A percentile compares a stretch with the other conserved stretches of the same genome.
phyloP scores from a whole-genome alignment of 2,113 vertebrate species.

The Todiramphus chloris region DNA sequence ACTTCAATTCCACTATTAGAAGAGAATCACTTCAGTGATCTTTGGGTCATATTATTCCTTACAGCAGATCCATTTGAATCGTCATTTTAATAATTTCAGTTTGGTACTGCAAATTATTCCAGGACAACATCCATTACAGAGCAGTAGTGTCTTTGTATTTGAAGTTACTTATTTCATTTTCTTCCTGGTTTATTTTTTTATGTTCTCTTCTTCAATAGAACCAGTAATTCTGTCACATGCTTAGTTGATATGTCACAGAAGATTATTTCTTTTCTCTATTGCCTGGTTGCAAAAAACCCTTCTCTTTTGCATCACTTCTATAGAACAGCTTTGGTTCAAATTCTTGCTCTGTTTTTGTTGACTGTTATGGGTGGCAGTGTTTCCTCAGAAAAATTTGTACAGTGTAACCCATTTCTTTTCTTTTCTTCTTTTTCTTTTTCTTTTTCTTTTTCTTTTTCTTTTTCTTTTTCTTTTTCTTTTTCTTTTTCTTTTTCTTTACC shows the following conservation, averaged over 20 bases:
- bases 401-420: not conserved
- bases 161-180: not conserved
- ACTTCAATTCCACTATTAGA: not conserved
- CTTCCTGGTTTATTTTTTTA: not conserved
- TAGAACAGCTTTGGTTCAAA: not conserved
- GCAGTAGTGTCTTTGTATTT: not conserved
- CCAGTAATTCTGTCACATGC: not conserved
- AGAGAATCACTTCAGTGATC: not conserved
- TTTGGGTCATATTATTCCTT: not conserved
- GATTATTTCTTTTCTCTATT: not conserved
- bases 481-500: not conserved
- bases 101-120: not conserved
- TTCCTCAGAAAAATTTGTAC: not conserved
- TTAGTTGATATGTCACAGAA: not conserved
- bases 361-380: not conserved
- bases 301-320: not conserved
- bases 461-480: conserved; percentile 35
- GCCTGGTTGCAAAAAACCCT: not conserved
- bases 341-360: not conserved
- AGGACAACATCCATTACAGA: not conserved
- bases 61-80: not conserved
- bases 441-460: too few species aligned
- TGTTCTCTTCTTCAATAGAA: not conserved
- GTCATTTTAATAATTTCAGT: not conserved
- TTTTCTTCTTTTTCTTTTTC: too few species aligned